Conservation (phyloP, 1,140 invertebrate genomes). For the Gonioctena quinquepunctata region DNA sequence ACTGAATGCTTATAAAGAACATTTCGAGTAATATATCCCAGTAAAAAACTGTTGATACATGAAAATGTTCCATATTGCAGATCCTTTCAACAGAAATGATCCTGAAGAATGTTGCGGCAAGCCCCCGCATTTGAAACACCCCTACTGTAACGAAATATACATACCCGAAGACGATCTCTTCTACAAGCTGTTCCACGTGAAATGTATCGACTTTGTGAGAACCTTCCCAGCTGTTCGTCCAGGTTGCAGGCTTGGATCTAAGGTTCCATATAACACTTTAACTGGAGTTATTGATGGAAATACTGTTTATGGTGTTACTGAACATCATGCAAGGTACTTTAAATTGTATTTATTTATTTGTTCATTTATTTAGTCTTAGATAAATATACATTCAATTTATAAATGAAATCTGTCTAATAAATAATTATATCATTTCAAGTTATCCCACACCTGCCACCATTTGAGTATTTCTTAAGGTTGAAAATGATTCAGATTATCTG, state of each 20-base stretch:
- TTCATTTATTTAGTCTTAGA: no score
- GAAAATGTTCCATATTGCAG: constrained; percentile 57
- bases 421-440: no score
- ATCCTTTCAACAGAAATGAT: constrained; percentile 82
- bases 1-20: no score
- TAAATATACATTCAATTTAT: no score
- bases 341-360: no score
- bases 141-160: constrained; percentile 88
- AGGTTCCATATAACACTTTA: constrained; percentile 80
- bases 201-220: constrained; percentile 86
- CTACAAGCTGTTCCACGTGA: constrained; percentile 81
- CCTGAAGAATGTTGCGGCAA: constrained; percentile 86
- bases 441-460: no score
- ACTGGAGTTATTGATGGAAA: constrained; percentile 83
- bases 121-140: constrained; percentile 77
- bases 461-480: background rate
- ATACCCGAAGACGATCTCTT: constrained; percentile 92
- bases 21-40: no score
- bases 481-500: background rate
- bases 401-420: no score
- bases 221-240: constrained; percentile 82
- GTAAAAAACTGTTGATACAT: background rate
- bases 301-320: constrained; percentile 82
- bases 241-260: constrained; percentile 74
- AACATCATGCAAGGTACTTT: constrained; percentile 71